Conservation (phyloP, 2,113 vertebrate genomes). For the Perca fluviatilis region DNA sequence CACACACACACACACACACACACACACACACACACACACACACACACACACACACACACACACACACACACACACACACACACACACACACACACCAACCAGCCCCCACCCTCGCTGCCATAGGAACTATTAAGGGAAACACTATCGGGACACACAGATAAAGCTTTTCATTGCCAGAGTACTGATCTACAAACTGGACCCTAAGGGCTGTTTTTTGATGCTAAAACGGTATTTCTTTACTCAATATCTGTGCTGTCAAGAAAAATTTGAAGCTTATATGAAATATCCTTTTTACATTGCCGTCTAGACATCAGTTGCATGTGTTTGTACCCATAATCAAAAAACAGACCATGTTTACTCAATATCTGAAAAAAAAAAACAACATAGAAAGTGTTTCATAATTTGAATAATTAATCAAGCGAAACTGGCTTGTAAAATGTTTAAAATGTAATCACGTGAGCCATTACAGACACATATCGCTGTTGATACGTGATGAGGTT, state of each 20-base stretch:
- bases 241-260: not conserved
- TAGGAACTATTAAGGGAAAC: constrained; percentile 29
- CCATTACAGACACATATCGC: not conserved
- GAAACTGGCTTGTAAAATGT: not conserved
- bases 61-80: constrained; percentile 3
- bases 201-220: constrained; percentile 45
- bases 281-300: constrained; percentile 12
- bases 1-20: constrained; percentile 11
- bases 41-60: not conserved
- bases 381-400: not conserved
- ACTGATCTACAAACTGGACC: constrained; percentile 58
- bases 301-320: constrained; percentile 6
- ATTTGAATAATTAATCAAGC: not conserved
- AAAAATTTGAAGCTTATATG: not conserved
- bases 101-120: not conserved
- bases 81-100: constrained; percentile 2
- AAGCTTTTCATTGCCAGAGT: constrained; percentile 38
- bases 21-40: not conserved
- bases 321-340: not conserved
- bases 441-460: not conserved
- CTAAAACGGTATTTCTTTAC: constrained; percentile 13
- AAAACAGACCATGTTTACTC: not conserved
- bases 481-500: not conserved
- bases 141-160: constrained; percentile 50
- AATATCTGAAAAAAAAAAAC: not conserved